Evolutionary conservation across 2,797 vertebrate genomes (phyloP), one percentile per base, ranked within the genome.

Genomic region (Natrix natrix): DNA sequence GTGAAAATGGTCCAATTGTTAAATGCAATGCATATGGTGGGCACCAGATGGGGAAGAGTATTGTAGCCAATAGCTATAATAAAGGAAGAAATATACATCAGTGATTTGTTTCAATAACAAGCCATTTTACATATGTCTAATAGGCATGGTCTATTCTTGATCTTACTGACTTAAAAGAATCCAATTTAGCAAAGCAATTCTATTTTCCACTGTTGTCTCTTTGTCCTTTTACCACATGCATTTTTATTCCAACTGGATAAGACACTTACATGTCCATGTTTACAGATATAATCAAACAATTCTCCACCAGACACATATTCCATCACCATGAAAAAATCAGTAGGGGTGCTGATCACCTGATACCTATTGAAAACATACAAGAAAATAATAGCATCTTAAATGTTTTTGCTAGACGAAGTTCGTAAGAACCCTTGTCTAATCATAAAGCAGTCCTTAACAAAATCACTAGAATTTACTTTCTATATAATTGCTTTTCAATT

Each of bases 271-370:
- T 98, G 98, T 96, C 99, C 99, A 0, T 99, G 97, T 97, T 99
- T 99, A 97, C 99, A 99, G 98, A 99, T 99, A 98, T 99, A 99
- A 97, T 99, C 99, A 96, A 99, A 99, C 95, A 99, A 97, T 97
- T 99, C 99, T 14, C 99, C 99, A 2, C 99, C 99, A 2, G 99
- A 98, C 74, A 99, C 99, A 7, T 99, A 99, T 92, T 99, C 99
- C 99, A 99, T 99, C 56, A 99, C 99, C 99, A 99, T 99, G 97
- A 99, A 99, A 98, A 99, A 99, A 94, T 99, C 99, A 3, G 99
- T 99, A 1, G 99, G 99, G 0, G 99, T 99, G 94, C 99, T 99
- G 97, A 99, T 99, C 96, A 99, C 99, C 97, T 99, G 99, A 97
- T 99, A 99, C 96, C 99, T 99, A 94, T 48, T 95, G 96, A 97